Evolutionary conservation across 1,140 invertebrate genomes (phyloP), one percentile per base, ranked within the genome.

Genomic region (Drosophila tropicalis): DNA sequence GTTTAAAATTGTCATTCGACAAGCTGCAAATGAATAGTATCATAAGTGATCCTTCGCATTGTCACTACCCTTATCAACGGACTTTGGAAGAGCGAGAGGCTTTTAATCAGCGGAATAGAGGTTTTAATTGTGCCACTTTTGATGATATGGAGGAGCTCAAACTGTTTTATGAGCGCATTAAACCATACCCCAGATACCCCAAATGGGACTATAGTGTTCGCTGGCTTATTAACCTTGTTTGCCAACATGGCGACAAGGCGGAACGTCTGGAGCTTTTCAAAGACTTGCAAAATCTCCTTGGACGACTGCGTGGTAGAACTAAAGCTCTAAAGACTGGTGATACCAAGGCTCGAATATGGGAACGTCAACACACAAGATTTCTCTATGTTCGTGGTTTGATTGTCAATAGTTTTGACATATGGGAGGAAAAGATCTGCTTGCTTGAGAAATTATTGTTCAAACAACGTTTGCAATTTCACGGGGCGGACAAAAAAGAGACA

Each of bases 381-480:
- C 54, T 91, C 2, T 90, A 62, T 54, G 90, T 91, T 13, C 72
- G 86, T 0, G 90, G 90, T 5, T 17, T 89, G 13, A 70, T 91
- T 0, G 51, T 25, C 1, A 72, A 72, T 5, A 6, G 32, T 4
- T 55, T 91, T 3, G 86, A 91, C 1, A 51, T 75, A 13, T 91
- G 85, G 90, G 72, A 77, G 41, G 39, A 80, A 6, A 19, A 70
- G 34, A 41, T 81, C 4, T 60, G 34, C 29, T 1, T 13, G 19
- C 40, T 76, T 2, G 40, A 47, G 6, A n/a, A 34, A 1, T 44
- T 65, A 1, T 17, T 71, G 5, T 15, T 68, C 0, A 76, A 25
- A 13, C 25, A 17, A 10, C 15, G 3, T 13, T 5, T 25, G 9
- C 10, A 25, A 29, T 5, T 5, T 29, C 29, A 5, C 5, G 0